These are phyloP conservation scores for Cataglyphis cursor DNA, from an alignment of 2,888 invertebrate species.

Conservation along the genomic window DNA sequence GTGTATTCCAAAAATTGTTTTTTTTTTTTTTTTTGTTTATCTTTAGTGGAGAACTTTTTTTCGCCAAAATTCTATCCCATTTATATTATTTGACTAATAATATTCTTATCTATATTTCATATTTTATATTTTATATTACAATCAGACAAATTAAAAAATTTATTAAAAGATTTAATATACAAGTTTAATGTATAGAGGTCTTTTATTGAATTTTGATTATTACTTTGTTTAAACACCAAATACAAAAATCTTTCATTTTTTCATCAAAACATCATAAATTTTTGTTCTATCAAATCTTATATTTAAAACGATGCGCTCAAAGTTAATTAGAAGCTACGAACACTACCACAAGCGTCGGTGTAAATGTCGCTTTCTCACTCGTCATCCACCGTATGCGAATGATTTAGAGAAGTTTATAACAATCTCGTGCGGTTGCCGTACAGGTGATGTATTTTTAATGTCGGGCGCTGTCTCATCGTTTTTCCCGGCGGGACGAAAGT, in stretches of 20 bases:
- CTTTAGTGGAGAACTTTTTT: not conserved
- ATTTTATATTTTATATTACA: not conserved
- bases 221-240: not conserved
- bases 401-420: conserved; percentile 50
- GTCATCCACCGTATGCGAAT: conserved; percentile 32
- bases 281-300: not conserved
- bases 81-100: not conserved
- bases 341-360: not conserved
- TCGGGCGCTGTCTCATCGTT: conserved; percentile 17
- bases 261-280: not conserved
- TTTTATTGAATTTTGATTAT: not conserved
- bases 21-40: not conserved
- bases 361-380: conserved; percentile 23
- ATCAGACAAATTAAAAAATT: not conserved
- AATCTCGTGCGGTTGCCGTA: conserved; percentile 11
- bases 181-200: not conserved
- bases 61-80: not conserved
- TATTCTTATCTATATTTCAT: not conserved
- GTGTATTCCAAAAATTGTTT: not conserved
- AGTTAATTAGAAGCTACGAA: not conserved
- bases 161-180: not conserved
- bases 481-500: conserved; percentile 56
- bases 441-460: conserved; percentile 61
- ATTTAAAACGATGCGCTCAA: not conserved
- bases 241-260: not conserved